phyloP scores from a whole-genome alignment of 92 coral and sea anemone genomes.

The Siderastrea radians region DNA sequence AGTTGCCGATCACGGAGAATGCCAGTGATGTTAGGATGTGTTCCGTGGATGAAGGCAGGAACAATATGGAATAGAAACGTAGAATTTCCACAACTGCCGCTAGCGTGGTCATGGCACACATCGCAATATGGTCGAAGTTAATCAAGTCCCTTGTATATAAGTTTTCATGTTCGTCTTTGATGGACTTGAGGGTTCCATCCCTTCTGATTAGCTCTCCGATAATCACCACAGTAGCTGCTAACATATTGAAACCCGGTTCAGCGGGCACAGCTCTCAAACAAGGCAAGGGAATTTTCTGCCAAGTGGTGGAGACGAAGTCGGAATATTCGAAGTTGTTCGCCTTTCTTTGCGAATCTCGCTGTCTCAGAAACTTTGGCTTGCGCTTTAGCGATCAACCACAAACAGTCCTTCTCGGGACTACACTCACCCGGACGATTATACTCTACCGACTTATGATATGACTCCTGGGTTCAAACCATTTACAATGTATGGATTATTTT shows the following conservation, averaged over 20 bases:
- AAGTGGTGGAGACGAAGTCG: conserved; percentile 53
- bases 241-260: conserved; percentile 53
- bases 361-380: not conserved
- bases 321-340: not conserved
- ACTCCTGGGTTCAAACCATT: too few species aligned
- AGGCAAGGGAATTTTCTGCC: conserved; percentile 51
- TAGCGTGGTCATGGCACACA: conserved; percentile 51
- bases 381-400: not conserved
- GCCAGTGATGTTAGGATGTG: conserved; percentile 51
- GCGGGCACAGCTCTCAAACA: conserved; percentile 35
- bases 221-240: conserved; percentile 38
- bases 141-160: conserved; percentile 39
- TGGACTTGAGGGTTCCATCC: conserved; percentile 17
- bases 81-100: conserved; percentile 55
- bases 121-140: conserved; percentile 68
- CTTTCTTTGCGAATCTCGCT: not conserved
- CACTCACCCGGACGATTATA: too few species aligned
- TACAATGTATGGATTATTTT: too few species aligned
- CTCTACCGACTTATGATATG: too few species aligned
- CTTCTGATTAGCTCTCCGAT: conserved; percentile 45
- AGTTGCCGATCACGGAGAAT: conserved; percentile 53
- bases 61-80: conserved; percentile 23
- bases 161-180: conserved; percentile 28
- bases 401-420: too few species aligned
- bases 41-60: conserved; percentile 46